These are phyloP conservation scores for Tachysurus fulvidraco DNA, from an alignment of 2,113 vertebrate species.

Conservation along the genomic window DNA sequence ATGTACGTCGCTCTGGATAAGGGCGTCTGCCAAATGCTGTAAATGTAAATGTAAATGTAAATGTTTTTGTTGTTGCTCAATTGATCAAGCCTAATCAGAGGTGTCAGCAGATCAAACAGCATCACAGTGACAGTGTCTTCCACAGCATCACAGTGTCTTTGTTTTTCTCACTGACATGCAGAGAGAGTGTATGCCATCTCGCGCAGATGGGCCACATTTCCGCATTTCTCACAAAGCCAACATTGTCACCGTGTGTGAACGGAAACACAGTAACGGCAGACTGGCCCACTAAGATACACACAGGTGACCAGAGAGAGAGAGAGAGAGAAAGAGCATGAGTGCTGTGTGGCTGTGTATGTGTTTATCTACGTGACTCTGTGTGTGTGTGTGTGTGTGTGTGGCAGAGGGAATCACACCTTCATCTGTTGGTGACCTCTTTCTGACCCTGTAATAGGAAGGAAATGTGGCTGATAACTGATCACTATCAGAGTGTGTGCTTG, in stretches of 20 bases:
- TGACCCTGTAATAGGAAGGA: constrained; percentile 69
- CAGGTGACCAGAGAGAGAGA: constrained; percentile 50
- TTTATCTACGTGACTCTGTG: constrained; percentile 34
- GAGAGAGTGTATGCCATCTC: constrained; percentile 7
- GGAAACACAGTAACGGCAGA: constrained; percentile 36
- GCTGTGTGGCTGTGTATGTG: constrained; percentile 21
- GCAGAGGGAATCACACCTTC: constrained; percentile 51
- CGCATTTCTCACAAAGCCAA: constrained; percentile 51
- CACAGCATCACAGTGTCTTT: constrained; percentile 14
- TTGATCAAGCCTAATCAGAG: constrained; percentile 33
- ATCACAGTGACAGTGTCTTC: not conserved
- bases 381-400: constrained; percentile 55
- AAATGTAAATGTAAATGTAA: too few species aligned
- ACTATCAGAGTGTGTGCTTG: not conserved
- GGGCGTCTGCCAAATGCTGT: too few species aligned
- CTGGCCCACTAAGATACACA: constrained; percentile 53
- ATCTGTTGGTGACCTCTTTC: constrained; percentile 62
- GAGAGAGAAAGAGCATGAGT: constrained; percentile 13
- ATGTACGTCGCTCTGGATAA: too few species aligned
- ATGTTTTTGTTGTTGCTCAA: constrained; percentile 13
- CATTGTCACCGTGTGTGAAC: constrained; percentile 55
- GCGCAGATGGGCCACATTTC: constrained; percentile 53
- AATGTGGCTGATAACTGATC: constrained; percentile 46
- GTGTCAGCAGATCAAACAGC: constrained; percentile 25
- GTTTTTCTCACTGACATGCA: constrained; percentile 37